Conservation (phyloP, 2,888 invertebrate genomes). For the Chamaedrilus cognettii region DNA sequence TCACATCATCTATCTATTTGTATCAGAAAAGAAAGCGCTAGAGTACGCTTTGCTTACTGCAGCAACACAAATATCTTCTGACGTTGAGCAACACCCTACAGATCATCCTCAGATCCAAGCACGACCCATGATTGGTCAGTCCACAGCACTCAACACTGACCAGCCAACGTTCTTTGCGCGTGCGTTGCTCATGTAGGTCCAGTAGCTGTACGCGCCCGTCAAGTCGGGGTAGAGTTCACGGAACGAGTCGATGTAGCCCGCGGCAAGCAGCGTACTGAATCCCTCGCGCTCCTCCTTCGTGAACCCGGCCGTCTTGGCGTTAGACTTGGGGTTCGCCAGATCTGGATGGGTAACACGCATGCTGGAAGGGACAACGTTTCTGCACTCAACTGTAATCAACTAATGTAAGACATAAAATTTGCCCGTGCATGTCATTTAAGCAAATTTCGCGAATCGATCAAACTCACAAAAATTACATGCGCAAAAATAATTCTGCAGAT, state of each 20-base stretch:
- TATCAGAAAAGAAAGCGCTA: no score
- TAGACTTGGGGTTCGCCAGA: slow-evolving; percentile 90
- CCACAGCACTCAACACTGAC: slow-evolving; percentile 65
- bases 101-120: not conserved
- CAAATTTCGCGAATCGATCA: no score
- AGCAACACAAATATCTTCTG: not conserved
- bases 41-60: no score
- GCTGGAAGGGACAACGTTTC: no score
- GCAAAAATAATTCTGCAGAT: no score
- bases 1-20: no score
- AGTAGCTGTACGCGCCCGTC: slow-evolving; percentile 85
- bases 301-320: slow-evolving; percentile 88
- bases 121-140: not conserved
- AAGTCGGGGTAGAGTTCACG: slow-evolving; percentile 79
- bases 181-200: slow-evolving; percentile 90
- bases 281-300: slow-evolving; percentile 91
- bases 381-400: no score
- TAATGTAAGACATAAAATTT: no score
- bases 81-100: not conserved
- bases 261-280: slow-evolving; percentile 78
- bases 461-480: no score
- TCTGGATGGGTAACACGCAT: slow-evolving; percentile 67
- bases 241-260: slow-evolving; percentile 87
- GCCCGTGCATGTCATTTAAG: no score
- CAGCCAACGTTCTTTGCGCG: slow-evolving; percentile 92